phyloP scores from a whole-genome alignment of 2,888 invertebrate species.

The Petrolisthes cinctipes region DNA sequence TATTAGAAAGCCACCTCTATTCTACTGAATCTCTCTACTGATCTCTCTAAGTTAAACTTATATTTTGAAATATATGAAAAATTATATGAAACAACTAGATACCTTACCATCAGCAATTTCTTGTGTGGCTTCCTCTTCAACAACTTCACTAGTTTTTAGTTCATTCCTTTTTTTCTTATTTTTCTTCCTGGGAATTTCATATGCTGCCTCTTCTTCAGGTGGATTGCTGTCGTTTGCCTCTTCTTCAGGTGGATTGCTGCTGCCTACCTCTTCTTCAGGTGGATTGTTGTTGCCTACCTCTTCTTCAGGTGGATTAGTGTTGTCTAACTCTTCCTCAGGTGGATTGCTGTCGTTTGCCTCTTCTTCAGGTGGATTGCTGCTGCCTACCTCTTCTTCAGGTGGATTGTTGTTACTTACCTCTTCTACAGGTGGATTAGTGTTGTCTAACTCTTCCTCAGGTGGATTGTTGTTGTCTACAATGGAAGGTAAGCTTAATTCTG shows the following conservation, averaged over 20 bases:
- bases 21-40: no score
- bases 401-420: not conserved
- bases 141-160: not conserved
- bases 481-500: no score
- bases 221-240: not conserved
- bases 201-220: not conserved
- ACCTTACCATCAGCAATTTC: no score
- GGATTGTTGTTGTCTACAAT: no score
- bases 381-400: not conserved
- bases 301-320: not conserved
- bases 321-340: not conserved
- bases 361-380: not conserved
- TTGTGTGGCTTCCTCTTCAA: not conserved
- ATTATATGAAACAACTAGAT: no score
- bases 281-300: not conserved
- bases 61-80: no score
- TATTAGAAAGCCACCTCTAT: no score
- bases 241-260: not conserved
- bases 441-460: no score
- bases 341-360: not conserved
- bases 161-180: conserved; percentile 12
- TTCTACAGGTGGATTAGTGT: not conserved
- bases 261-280: not conserved
- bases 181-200: not conserved
- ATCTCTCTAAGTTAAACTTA: no score